Evolutionary conservation across 2,797 vertebrate genomes (phyloP).

Genomic region (Aselliscus stoliczkanus): DNA sequence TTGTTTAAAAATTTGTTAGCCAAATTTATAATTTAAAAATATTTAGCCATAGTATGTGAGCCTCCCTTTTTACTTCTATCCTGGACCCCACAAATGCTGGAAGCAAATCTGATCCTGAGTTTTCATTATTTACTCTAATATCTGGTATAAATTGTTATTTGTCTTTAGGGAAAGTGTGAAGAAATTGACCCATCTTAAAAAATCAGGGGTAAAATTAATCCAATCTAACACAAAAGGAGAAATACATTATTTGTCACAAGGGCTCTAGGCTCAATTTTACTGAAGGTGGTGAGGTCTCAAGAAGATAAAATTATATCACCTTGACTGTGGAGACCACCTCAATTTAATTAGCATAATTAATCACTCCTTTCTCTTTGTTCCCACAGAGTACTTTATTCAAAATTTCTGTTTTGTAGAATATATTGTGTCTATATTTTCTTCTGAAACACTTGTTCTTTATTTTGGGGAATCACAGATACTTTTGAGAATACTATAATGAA

Average conservation of each 20-base stretch:
- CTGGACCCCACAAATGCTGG: background rate
- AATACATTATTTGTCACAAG: background rate
- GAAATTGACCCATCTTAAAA: background rate
- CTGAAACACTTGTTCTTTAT: background rate
- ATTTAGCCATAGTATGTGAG: background rate
- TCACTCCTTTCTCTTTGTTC: background rate
- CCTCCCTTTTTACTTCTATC: background rate
- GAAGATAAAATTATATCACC: background rate
- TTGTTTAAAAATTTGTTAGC: background rate
- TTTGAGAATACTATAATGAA: background rate
- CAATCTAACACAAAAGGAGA: background rate
- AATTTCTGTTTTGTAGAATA: background rate
- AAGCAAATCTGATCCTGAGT: background rate
- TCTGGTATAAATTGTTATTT: background rate
- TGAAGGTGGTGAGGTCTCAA: background rate
- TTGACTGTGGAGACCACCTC: background rate
- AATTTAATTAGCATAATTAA: background rate
- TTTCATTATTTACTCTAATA: background rate
- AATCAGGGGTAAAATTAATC: background rate
- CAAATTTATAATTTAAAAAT: background rate
- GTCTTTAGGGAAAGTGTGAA: constrained; percentile 1
- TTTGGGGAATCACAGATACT: background rate
- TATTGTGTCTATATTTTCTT: background rate
- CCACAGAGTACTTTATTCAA: background rate
- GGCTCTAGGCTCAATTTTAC: background rate